Percentiles rank a stretch among this genome's conserved stretches.
These are phyloP conservation scores for Staurois parvus DNA, from an alignment of 2,797 vertebrate genomes.

Conservation along the genomic window DNA sequence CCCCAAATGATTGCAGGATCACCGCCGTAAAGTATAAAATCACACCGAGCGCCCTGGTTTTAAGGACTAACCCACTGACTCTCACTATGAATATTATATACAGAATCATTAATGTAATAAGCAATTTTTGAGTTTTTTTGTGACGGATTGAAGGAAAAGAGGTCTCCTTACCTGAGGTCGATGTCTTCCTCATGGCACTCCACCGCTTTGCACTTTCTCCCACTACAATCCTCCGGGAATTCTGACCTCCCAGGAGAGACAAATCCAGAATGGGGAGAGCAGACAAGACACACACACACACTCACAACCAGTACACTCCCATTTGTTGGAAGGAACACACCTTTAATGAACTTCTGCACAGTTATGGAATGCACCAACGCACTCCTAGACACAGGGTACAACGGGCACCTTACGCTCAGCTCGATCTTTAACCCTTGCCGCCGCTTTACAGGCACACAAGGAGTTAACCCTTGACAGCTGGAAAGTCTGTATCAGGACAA, in stretches of 20 bases:
- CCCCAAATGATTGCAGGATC: too few relatives aligned
- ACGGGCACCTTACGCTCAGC: slow-evolving; percentile 6
- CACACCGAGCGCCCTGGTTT: too few relatives aligned
- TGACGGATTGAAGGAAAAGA: background rate
- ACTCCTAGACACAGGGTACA: background rate
- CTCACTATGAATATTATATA: background rate
- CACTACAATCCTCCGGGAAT: slow-evolving; percentile 46
- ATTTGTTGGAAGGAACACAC: slow-evolving; percentile 55
- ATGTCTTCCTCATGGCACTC: slow-evolving; percentile 50
- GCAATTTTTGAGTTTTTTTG: too few relatives aligned
- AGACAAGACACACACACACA: slow-evolving; percentile 8
- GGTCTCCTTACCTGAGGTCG: slow-evolving; percentile 38
- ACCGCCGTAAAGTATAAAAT: background rate
- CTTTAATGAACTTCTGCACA: slow-evolving; percentile 61
- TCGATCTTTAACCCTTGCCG: slow-evolving; percentile 6
- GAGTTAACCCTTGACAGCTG: slow-evolving; percentile 28
- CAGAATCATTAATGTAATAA: background rate
- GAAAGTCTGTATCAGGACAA: background rate
- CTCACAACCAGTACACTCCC: slow-evolving; percentile 56
- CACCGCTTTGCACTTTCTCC: background rate
- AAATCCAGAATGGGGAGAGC: slow-evolving; percentile 49
- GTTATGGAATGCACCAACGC: slow-evolving; percentile 55
- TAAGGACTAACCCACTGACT: background rate
- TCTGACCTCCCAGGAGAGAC: slow-evolving; percentile 53
- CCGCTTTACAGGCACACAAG: background rate